Percentiles rank a stretch among this genome's conserved stretches.
Conservation (phyloP, 2,888 invertebrate genomes). For the Drosophila seclusa region DNA sequence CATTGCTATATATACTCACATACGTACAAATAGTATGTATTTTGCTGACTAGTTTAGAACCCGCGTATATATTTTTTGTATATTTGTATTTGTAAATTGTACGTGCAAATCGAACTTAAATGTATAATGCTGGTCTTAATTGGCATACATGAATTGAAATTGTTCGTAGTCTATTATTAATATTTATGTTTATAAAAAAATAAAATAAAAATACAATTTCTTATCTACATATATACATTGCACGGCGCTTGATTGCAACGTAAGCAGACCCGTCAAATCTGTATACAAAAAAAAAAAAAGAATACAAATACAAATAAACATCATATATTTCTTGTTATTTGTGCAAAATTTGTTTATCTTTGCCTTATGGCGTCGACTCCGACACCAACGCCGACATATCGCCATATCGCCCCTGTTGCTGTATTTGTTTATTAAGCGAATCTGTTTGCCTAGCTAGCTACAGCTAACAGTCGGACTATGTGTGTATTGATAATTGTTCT, state of each 20-base stretch:
- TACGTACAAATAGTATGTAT: background rate
- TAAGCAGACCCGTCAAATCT: background rate
- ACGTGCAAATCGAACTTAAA: background rate
- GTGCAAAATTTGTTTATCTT: slow-evolving; percentile 48
- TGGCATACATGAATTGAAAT: background rate
- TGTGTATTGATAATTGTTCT: slow-evolving; percentile 16
- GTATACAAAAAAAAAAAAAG: background rate
- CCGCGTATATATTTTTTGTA: background rate
- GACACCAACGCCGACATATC: slow-evolving; percentile 22
- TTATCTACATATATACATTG: slow-evolving; percentile 7
- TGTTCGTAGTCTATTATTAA: background rate
- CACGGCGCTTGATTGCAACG: background rate
- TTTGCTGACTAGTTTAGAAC: background rate
- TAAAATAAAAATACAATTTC: background rate
- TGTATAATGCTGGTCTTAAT: background rate
- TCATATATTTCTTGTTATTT: slow-evolving; percentile 26
- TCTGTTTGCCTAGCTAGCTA: slow-evolving; percentile 43
- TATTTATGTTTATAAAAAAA: background rate
- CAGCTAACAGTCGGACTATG: slow-evolving; percentile 1
- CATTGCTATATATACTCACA: background rate
- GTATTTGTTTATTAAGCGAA: slow-evolving; percentile 53
- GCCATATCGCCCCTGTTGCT: slow-evolving; percentile 24
- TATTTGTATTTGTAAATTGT: background rate
- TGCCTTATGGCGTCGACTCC: slow-evolving; percentile 37
- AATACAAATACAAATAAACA: background rate